phyloP scores from a whole-genome alignment of 2,113 vertebrate species.

The Anhinga anhinga region DNA sequence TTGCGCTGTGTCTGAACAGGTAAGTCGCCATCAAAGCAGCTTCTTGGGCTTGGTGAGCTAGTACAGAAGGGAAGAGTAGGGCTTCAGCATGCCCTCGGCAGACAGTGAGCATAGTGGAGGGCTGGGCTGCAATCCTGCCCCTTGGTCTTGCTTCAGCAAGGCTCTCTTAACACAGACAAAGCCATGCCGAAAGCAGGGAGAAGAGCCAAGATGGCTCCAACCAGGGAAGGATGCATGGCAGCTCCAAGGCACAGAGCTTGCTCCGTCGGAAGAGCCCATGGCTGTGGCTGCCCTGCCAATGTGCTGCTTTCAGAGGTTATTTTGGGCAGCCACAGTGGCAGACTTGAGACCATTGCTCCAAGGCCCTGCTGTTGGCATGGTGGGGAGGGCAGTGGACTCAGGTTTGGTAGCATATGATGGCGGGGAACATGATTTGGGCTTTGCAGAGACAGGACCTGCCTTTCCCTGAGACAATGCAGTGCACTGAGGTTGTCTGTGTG shows the following conservation, averaged over 20 bases:
- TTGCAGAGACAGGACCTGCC: neutral
- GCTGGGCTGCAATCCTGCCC: neutral
- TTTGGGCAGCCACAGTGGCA: neutral
- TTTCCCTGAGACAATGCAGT: neutral
- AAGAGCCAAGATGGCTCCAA: neutral
- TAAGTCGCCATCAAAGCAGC: neutral
- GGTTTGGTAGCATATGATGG: neutral
- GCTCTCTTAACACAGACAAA: neutral
- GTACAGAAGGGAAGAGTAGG: neutral
- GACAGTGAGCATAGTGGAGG: accelerated
- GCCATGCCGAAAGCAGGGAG: neutral
- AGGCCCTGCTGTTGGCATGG: neutral
- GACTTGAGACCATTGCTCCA: neutral
- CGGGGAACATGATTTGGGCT: accelerated
- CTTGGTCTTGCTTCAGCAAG: neutral
- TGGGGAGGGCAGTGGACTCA: neutral
- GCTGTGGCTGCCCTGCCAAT: neutral
- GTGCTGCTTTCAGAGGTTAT: neutral
- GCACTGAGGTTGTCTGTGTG: neutral
- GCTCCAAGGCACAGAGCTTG: neutral
- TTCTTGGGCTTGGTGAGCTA: neutral
- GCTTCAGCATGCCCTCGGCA: neutral
- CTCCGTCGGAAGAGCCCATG: neutral
- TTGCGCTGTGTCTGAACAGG: neutral
- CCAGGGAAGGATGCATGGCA: accelerated